Percentiles rank a stretch among this genome's conserved stretches.
phyloP scores from a whole-genome alignment of 1,140 invertebrate genomes.

The Sipha flava region DNA sequence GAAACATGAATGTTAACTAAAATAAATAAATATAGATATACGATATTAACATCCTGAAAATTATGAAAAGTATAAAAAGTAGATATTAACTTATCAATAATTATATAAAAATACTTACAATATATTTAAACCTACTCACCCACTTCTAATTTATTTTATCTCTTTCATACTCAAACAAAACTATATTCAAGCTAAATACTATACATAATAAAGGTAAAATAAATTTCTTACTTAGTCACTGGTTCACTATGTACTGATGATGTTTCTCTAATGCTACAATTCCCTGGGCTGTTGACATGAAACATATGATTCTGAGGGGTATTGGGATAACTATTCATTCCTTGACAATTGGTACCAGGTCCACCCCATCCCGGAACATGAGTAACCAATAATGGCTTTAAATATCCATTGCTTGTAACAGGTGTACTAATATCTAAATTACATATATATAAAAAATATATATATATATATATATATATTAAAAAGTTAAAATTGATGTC shows the following conservation, averaged over 20 bases:
- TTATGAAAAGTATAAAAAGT: no score
- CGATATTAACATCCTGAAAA: no score
- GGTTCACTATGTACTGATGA: conserved; percentile 53
- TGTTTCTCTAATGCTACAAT: conserved; percentile 61
- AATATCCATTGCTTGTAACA: conserved; percentile 70
- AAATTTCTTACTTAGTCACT: conserved; percentile 16
- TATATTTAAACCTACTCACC: not conserved
- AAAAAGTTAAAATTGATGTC: no score
- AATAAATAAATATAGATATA: not conserved
- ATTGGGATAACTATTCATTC: conserved; percentile 43
- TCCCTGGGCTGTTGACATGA: conserved; percentile 49
- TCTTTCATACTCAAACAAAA: conserved; percentile 6
- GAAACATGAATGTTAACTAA: not conserved
- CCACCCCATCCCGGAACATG: conserved; percentile 66
- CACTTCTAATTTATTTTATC: not conserved
- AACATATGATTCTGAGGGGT: conserved; percentile 44
- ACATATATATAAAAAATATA: conserved; percentile 35
- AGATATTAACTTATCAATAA: no score
- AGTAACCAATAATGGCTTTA: conserved; percentile 73
- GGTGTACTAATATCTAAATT: conserved; percentile 55
- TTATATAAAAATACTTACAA: not conserved
- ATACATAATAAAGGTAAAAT: not conserved
- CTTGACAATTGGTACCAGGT: conserved; percentile 38
- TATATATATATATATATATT: conserved; percentile 5
- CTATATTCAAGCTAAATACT: conserved; percentile 1